phyloP scores from a whole-genome alignment of 2,888 invertebrate species.

The Lottia scabra region DNA sequence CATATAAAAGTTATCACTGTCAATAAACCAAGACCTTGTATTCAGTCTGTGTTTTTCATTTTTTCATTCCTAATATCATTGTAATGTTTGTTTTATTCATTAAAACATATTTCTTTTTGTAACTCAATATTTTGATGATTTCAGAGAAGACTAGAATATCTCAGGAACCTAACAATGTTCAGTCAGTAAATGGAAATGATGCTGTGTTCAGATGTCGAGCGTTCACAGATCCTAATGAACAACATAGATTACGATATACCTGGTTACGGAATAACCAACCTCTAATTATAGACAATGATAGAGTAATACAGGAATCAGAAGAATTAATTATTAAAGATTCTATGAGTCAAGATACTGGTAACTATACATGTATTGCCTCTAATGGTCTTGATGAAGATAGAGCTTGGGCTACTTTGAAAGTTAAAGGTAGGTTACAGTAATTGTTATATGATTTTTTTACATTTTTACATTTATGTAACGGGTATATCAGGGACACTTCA shows the following conservation, averaged over 20 bases:
- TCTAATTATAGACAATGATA: constrained; percentile 31
- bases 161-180: constrained; percentile 31
- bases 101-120: not conserved
- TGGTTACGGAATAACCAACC: constrained; percentile 50
- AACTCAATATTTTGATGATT: constrained; percentile 11
- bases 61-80: too few species aligned
- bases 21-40: too few species aligned
- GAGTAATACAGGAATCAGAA: constrained; percentile 38
- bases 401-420: constrained; percentile 88
- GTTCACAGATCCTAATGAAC: constrained; percentile 52
- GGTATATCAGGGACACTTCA: too few species aligned
- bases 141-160: constrained; percentile 52
- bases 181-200: constrained; percentile 33
- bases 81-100: too few species aligned
- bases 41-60: too few species aligned
- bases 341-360: constrained; percentile 81
- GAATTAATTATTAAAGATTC: constrained; percentile 44
- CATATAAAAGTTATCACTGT: too few species aligned
- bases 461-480: too few species aligned
- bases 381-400: constrained; percentile 88
- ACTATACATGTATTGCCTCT: constrained; percentile 92
- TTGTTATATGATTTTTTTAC: too few species aligned
- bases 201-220: constrained; percentile 55
- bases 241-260: constrained; percentile 71
- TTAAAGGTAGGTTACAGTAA: constrained; percentile 77